Base-by-base conservation (phyloP, 2,797 vertebrate species). In the Neostethus bicornis region DNA sequence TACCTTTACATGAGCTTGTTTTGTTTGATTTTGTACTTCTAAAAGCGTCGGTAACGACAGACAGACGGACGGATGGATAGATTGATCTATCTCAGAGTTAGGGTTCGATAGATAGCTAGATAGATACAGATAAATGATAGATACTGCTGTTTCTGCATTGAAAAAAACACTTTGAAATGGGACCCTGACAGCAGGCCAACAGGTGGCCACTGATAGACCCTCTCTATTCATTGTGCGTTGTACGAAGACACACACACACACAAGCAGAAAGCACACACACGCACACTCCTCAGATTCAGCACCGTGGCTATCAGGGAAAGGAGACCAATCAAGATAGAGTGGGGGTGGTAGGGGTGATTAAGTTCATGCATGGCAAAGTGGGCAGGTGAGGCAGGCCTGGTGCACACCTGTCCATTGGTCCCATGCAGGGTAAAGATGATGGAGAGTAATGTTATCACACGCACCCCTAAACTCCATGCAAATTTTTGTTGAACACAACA, bases 121-220 rank as follows among this genome's bases (percentile, higher is more conserved):
- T 41, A 31, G 46, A 46, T 43, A 14, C 57, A 53, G 25, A 12
- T n/a, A n/a, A n/a, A n/a, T n/a, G 58, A 38, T 32, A 16, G 51
- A 52, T 64, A 20, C 13, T 61, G 34, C 42, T 49, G 53, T 51
- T 51, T 73, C 51, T 70, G 50, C 53, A 48, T 63, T 61, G 81
- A 87, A 89, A 84, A 75, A 68, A 9, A 72, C 89, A 73, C 79
- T 26, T 87, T 91, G 91, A 91, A 92, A 92, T 53, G 75, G 73
- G 84, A 92, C 85, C 86, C 90, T 83, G 83, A 84, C 92, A 91
- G 89, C 92, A 92, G 91, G 86, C 46, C 80, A 88, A 89, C 92
- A 92, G 91, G 91, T 91, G 91, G 88, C 80, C 80, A 79, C 73
- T 91, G 87, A 87, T 81, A 86, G 86, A 77, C 87, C 80, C 75